These are phyloP conservation scores for Leptoteleia sp. DNA, from an alignment of 1,140 invertebrate species.

Conservation along the genomic window DNA sequence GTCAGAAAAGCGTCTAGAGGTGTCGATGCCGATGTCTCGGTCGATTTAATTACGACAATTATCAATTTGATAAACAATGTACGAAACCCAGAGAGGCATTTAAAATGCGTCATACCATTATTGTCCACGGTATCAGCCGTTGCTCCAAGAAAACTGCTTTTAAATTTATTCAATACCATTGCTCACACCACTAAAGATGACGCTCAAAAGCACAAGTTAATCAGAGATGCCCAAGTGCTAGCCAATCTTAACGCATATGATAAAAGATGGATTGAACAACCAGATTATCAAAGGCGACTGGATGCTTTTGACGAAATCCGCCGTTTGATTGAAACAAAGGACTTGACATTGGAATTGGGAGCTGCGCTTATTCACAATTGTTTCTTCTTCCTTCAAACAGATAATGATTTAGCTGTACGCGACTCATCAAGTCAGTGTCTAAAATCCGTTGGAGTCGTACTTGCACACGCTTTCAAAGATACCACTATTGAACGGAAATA, in stretches of 20 bases:
- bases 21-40: conserved; percentile 83
- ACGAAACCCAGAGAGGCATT: conserved; percentile 84
- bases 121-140: conserved; percentile 84
- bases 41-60: conserved; percentile 86
- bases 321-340: conserved; percentile 81
- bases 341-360: conserved; percentile 85
- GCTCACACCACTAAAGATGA: conserved; percentile 74
- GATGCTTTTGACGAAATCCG: conserved; percentile 87
- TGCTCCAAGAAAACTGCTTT: conserved; percentile 85
- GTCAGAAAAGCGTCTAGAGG: conserved; percentile 82
- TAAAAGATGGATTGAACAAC: conserved; percentile 92
- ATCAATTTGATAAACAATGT: conserved; percentile 88
- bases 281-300: conserved; percentile 92
- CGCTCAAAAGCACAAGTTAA: conserved; percentile 50
- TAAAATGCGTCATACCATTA: conserved; percentile 85
- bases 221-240: conserved; percentile 81
- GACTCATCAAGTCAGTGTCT: conserved; percentile 87
- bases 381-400: conserved; percentile 88
- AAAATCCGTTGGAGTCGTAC: conserved; percentile 84
- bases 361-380: conserved; percentile 90
- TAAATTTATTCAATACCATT: conserved; percentile 83
- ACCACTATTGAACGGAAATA: conserved; percentile 82
- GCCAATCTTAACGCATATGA: conserved; percentile 92
- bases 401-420: conserved; percentile 90
- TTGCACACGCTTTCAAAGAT: conserved; percentile 81